phyloP scores from a whole-genome alignment of 2,888 invertebrate species.

The Cremastinae sp. region DNA sequence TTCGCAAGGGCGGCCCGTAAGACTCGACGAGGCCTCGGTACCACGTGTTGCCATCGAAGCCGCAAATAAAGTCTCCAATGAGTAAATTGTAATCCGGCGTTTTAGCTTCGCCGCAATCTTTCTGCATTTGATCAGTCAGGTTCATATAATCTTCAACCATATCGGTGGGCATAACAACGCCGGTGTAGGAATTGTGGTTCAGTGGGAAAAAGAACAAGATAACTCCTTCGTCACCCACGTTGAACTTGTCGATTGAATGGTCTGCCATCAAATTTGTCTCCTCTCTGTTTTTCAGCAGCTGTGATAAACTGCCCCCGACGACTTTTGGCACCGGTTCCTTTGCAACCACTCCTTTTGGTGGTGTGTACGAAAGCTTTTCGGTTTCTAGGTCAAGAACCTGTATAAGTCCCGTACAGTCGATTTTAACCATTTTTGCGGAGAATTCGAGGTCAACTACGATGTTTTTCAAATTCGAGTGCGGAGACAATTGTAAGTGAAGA shows the following conservation, averaged over 20 bases:
- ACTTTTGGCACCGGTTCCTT: neutral
- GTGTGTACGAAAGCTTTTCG: conserved; percentile 17
- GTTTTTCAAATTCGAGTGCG: conserved; percentile 34
- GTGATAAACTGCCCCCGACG: no score
- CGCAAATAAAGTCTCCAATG: conserved; percentile 70
- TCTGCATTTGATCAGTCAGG: conserved; percentile 57
- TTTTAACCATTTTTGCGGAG: conserved; percentile 59
- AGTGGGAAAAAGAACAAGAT: conserved; percentile 61
- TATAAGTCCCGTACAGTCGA: conserved; percentile 38
- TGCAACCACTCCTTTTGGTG: neutral
- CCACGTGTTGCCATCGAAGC: conserved; percentile 68
- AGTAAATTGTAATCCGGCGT: conserved; percentile 62
- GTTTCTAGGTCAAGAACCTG: conserved; percentile 10
- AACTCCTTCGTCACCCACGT: conserved; percentile 38
- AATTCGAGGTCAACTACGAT: conserved; percentile 57
- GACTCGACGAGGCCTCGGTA: conserved; percentile 71
- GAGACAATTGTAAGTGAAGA: conserved; percentile 61
- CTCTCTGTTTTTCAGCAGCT: no score
- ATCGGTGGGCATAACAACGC: conserved; percentile 57
- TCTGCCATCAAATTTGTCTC: no score
- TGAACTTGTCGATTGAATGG: conserved; percentile 46
- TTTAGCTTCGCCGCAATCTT: conserved; percentile 39
- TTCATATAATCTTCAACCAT: conserved; percentile 35
- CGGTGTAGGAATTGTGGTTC: conserved; percentile 57
- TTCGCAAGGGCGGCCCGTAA: conserved; percentile 61